phyloP scores from a whole-genome alignment of 2,888 invertebrate species.

The Capitulum mitella region DNA sequence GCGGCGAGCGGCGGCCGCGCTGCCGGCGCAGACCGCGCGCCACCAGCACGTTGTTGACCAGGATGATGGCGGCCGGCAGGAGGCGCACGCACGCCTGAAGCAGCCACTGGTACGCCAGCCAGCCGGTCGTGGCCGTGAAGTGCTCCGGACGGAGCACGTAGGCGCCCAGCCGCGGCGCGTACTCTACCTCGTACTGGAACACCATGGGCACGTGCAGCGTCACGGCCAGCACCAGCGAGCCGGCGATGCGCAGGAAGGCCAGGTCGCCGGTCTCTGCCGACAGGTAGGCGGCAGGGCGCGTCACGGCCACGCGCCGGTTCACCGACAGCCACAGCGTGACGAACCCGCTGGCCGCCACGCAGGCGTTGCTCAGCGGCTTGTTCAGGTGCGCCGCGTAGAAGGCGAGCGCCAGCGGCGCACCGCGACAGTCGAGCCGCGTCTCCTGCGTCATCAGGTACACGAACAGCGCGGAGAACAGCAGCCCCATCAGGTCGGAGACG shows the following conservation, averaged over 20 bases:
- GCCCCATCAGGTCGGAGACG: neutral
- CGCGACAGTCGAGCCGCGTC: neutral
- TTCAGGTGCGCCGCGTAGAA: slow-evolving; percentile 1
- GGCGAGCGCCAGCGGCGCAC: neutral
- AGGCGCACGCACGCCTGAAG: neutral
- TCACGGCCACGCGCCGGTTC: neutral
- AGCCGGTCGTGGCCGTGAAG: neutral
- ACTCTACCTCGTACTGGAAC: neutral
- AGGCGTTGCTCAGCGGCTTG: neutral
- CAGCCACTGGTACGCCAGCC: neutral
- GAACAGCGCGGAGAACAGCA: neutral
- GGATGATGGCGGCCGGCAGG: neutral
- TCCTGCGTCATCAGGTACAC: neutral
- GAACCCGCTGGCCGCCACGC: neutral
- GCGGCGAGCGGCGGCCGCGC: neutral
- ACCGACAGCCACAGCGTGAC: slow-evolving; percentile 1
- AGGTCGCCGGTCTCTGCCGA: neutral
- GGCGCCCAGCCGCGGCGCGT: neutral
- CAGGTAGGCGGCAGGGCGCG: neutral
- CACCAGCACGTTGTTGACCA: neutral
- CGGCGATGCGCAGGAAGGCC: neutral
- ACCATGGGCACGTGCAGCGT: neutral
- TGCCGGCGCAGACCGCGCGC: neutral
- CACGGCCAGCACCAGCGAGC: neutral
- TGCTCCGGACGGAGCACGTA: neutral